These are phyloP conservation scores for Mellilla xanthometata DNA, from an alignment of 2,888 invertebrate genomes.

Conservation along the genomic window DNA sequence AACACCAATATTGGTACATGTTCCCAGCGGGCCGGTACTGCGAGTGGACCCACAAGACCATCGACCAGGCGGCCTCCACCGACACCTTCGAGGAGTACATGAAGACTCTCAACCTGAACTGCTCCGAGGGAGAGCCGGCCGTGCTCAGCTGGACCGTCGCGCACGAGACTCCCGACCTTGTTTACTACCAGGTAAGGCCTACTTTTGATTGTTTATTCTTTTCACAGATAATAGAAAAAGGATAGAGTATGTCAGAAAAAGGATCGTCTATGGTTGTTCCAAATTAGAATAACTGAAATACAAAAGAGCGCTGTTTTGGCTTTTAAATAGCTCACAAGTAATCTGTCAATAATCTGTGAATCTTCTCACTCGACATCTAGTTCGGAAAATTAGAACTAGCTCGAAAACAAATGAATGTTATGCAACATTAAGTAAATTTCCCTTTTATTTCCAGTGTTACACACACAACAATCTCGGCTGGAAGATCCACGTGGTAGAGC, in stretches of 20 bases:
- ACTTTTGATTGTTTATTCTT: too few species aligned
- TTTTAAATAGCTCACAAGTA: too few species aligned
- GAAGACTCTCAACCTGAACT: slow-evolving; percentile 88
- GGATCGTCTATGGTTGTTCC: too few species aligned
- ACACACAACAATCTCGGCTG: slow-evolving; percentile 96
- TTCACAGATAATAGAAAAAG: too few species aligned
- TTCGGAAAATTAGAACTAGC: too few species aligned
- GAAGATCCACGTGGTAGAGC: slow-evolving; percentile 94
- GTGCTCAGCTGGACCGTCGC: slow-evolving; percentile 93
- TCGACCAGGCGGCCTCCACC: slow-evolving; percentile 87
- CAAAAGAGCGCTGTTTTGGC: too few species aligned
- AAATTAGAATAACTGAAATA: too few species aligned
- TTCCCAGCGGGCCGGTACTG: slow-evolving; percentile 90
- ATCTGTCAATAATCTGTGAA: too few species aligned
- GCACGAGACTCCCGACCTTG: slow-evolving; percentile 89
- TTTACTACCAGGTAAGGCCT: slow-evolving; percentile 92
- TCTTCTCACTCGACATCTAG: too few species aligned
- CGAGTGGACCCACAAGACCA: slow-evolving; percentile 91
- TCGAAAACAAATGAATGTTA: too few species aligned
- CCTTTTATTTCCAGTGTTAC: slow-evolving; percentile 86
- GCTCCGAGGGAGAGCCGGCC: slow-evolving; percentile 89
- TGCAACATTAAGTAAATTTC: too few species aligned
- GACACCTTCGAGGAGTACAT: slow-evolving; percentile 91
- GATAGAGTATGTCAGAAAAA: too few species aligned
- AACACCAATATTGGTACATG: not conserved